These are phyloP conservation scores for Oreotrochilus melanogaster DNA, from an alignment of 2,113 vertebrate species.

Conservation along the genomic window DNA sequence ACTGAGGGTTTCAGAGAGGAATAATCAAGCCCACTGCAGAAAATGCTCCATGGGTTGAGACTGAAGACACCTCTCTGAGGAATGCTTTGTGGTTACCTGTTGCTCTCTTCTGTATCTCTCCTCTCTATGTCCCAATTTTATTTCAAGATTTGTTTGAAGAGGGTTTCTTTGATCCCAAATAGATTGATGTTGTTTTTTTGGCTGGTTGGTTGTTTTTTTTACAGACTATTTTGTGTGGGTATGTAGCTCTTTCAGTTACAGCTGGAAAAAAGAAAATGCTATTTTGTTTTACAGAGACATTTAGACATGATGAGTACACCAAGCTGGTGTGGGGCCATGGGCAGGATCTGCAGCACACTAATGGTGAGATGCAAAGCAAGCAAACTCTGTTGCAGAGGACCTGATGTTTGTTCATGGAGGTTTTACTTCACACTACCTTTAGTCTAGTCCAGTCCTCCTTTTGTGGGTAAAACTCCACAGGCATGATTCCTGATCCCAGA, in stretches of 20 bases:
- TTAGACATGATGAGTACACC: not conserved
- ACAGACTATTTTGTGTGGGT: not conserved
- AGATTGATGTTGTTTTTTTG: too few species aligned
- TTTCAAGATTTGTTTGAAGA: not conserved
- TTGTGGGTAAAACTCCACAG: not conserved
- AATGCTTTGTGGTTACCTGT: not conserved
- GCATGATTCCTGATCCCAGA: not conserved
- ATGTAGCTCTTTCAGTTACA: not conserved
- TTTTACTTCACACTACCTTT: not conserved
- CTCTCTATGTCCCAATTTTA: not conserved
- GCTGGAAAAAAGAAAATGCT: not conserved
- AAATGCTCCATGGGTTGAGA: not conserved
- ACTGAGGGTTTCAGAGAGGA: not conserved
- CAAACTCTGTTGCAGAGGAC: not conserved
- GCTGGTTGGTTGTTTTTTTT: not conserved
- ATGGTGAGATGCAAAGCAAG: not conserved
- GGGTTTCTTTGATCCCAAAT: not conserved
- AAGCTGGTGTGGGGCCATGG: not conserved
- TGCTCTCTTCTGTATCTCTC: not conserved
- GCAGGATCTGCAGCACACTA: not conserved
- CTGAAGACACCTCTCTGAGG: not conserved
- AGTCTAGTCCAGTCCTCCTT: not conserved
- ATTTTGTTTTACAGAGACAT: not conserved
- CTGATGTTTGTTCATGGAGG: not conserved
- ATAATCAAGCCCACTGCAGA: not conserved